Evolutionary conservation across 1,140 invertebrate species (phyloP).

Genomic region (Eriocheir sinensis): DNA sequence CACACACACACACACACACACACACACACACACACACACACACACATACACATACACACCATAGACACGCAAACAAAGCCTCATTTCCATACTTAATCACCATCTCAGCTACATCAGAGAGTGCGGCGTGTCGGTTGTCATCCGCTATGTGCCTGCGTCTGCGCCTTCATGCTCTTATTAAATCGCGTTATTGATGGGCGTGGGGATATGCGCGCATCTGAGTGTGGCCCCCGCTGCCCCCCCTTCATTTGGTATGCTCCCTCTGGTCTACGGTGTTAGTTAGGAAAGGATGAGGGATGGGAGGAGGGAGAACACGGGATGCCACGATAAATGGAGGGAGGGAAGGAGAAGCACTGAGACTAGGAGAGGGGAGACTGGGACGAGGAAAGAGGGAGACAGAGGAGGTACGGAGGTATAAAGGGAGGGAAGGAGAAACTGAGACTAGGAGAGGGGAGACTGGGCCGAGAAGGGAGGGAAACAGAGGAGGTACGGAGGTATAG

Average conservation of each 20-base stretch:
- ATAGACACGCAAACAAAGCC: background rate
- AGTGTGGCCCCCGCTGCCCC: background rate
- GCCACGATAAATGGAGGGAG: background rate
- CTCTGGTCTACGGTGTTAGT: slow-evolving; percentile 45
- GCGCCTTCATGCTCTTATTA: slow-evolving; percentile 2
- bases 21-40: slow-evolving; percentile 29
- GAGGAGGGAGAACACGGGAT: slow-evolving; percentile 38
- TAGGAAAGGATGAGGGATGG: slow-evolving; percentile 39
- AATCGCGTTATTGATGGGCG: background rate
- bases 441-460: background rate
- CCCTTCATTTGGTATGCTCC: slow-evolving; percentile 63
- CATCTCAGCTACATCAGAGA: slow-evolving; percentile 19
- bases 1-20: background rate
- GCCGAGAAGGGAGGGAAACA: background rate
- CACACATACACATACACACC: slow-evolving; percentile 1
- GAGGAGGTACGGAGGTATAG: background rate
- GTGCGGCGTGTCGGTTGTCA: background rate
- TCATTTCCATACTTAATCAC: slow-evolving; percentile 29
- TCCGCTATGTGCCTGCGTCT: background rate
- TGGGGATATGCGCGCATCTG: slow-evolving; percentile 17
- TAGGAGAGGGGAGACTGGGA: background rate
- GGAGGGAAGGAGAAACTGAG: background rate
- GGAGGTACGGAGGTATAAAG: background rate
- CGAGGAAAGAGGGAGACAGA: slow-evolving; percentile 10
- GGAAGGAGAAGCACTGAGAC: background rate